A percentile compares a stretch with the other conserved stretches of the same genome.
These are phyloP conservation scores for Agapornis canus DNA, from an alignment of 2,797 vertebrate species.

Conservation along the genomic window DNA sequence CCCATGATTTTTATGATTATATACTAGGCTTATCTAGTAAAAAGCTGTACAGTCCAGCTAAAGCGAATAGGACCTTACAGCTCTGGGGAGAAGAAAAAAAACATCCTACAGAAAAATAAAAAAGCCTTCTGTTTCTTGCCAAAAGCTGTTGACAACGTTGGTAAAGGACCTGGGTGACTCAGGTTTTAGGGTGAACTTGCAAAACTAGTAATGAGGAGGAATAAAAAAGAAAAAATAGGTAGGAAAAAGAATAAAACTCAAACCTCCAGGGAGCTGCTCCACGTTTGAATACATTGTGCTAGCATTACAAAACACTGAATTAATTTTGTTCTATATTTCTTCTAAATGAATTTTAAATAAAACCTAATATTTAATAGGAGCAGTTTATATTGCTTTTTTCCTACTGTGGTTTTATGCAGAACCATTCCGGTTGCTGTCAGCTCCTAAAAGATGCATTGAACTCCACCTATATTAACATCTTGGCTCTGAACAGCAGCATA, in stretches of 20 bases:
- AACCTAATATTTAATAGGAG: background rate
- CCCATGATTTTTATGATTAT: background rate
- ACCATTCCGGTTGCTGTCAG: background rate
- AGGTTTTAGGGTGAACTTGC: background rate
- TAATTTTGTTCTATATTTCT: conserved; percentile 9
- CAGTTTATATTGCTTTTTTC: background rate
- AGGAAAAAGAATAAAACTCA: background rate
- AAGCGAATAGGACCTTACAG: background rate
- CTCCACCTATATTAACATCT: background rate
- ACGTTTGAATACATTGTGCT: fast-evolving
- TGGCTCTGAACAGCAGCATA: background rate
- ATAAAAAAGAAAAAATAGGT: background rate
- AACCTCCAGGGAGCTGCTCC: background rate
- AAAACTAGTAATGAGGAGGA: background rate
- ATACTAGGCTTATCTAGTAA: background rate
- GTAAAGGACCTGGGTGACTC: background rate
- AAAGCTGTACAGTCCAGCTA: background rate
- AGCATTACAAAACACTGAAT: background rate
- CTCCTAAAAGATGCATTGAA: background rate
- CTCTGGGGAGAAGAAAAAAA: background rate
- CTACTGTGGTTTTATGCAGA: background rate
- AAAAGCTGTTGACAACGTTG: background rate
- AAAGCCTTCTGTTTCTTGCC: background rate
- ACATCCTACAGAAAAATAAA: background rate
- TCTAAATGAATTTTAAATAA: conserved; percentile 28